Percentiles rank a stretch among this genome's conserved stretches.
Conservation (phyloP, 2,888 invertebrate genomes). For the Rhyacophila evoluta region DNA sequence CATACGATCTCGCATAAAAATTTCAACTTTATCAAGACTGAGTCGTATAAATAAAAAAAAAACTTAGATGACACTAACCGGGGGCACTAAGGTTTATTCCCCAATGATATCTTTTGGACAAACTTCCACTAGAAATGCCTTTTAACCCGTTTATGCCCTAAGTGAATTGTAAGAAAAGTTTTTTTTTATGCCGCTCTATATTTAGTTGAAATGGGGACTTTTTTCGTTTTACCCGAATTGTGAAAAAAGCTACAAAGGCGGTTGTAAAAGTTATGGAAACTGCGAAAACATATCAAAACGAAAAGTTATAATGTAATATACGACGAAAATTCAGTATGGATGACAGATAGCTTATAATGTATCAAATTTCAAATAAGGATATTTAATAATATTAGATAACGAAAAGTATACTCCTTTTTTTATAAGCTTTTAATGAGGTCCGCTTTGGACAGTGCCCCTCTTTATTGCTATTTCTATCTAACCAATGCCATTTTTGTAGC, state of each 20-base stretch:
- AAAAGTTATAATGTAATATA: conserved; percentile 13
- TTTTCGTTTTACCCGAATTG: conserved; percentile 13
- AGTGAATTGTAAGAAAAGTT: not conserved
- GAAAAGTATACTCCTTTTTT: too few species aligned
- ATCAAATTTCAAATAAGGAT: too few species aligned
- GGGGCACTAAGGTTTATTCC: conserved; percentile 22
- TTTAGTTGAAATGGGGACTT: conserved; percentile 16
- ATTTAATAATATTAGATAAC: too few species aligned
- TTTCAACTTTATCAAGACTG: not conserved
- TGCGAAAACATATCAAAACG: not conserved
- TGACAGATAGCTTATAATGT: too few species aligned
- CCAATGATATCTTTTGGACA: conserved; percentile 22
- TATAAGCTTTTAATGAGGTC: too few species aligned
- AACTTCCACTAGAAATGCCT: conserved; percentile 13
- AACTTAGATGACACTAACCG: conserved; percentile 24
- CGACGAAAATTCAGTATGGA: not conserved
- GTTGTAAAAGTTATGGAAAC: conserved; percentile 15
- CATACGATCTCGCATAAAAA: conserved; percentile 8
- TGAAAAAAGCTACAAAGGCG: conserved; percentile 2
- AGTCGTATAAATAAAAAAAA: conserved; percentile 18
- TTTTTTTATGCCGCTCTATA: not conserved
- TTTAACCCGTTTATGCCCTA: conserved; percentile 22
- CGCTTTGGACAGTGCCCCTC: too few species aligned
- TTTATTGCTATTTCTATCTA: too few species aligned
- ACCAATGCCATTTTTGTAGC: too few species aligned